A percentile compares a stretch with the other conserved stretches of the same genome.
phyloP scores from a whole-genome alignment of 2,888 invertebrate genomes.

The Nomada fucata region DNA sequence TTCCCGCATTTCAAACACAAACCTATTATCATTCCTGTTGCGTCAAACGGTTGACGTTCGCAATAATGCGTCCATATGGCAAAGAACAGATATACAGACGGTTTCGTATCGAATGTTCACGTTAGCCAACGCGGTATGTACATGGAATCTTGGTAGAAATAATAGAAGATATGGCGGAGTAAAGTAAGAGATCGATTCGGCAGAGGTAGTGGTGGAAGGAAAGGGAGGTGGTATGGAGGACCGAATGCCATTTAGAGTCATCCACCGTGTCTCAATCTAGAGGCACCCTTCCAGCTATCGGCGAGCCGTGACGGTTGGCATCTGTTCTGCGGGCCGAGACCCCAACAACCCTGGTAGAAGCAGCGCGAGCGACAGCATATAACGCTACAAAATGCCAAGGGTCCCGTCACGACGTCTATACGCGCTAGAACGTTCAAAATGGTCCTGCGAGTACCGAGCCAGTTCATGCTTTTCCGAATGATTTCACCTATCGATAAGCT shows the following conservation, averaged over 20 bases:
- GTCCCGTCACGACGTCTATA: conserved; percentile 64
- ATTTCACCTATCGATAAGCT: conserved; percentile 64
- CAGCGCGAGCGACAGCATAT: conserved; percentile 57
- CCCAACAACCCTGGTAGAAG: conserved; percentile 67
- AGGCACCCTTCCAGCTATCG: conserved; percentile 81
- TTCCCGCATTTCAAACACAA: no score
- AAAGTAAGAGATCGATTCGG: conserved; percentile 49
- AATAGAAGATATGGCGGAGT: conserved; percentile 46
- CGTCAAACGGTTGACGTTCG: no score
- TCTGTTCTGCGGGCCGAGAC: conserved; percentile 80
- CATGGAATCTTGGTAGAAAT: conserved; percentile 46
- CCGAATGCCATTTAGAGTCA: conserved; percentile 83
- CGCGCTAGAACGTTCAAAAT: conserved; percentile 55
- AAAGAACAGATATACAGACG: no score
- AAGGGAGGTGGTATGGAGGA: conserved; percentile 68
- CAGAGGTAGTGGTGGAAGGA: conserved; percentile 39
- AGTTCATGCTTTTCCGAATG: conserved; percentile 67
- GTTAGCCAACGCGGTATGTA: background rate
- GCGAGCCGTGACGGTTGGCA: conserved; percentile 84
- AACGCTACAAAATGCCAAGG: conserved; percentile 76
- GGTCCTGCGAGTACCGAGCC: conserved; percentile 21
- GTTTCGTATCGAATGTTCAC: background rate
- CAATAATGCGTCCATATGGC: no score
- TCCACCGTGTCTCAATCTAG: conserved; percentile 83
- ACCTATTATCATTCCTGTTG: no score